phyloP scores from a whole-genome alignment of 2,888 invertebrate species.

The Synanthedon andrenaeformis region DNA sequence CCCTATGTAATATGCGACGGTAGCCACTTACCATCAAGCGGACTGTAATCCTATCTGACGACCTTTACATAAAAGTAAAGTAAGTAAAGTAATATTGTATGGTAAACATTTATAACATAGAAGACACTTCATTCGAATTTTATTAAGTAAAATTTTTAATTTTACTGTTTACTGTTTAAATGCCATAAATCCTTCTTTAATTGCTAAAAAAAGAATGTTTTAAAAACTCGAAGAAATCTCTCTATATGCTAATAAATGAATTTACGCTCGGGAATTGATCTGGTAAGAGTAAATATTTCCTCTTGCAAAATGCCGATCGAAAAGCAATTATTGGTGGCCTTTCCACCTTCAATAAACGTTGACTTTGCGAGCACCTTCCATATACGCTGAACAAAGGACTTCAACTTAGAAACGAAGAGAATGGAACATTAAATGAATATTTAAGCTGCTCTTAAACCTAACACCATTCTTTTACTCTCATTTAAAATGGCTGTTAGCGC shows the following conservation, averaged over 20 bases:
- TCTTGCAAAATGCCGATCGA: conserved; percentile 30
- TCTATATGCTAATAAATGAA: conserved; percentile 59
- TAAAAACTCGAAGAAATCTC: conserved; percentile 22
- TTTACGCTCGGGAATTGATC: conserved; percentile 43
- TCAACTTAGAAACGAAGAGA: neutral
- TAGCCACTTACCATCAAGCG: too few species aligned
- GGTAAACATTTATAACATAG: too few species aligned
- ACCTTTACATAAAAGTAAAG: too few species aligned
- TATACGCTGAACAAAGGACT: neutral
- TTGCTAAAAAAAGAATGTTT: neutral
- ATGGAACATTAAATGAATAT: neutral
- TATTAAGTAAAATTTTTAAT: too few species aligned
- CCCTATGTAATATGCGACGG: too few species aligned
- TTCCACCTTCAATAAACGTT: conserved; percentile 2
- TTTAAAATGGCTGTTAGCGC: too few species aligned
- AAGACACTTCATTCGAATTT: too few species aligned
- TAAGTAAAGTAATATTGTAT: too few species aligned
- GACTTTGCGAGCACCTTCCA: conserved; percentile 1
- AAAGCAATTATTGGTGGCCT: conserved; percentile 43
- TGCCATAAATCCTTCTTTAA: neutral
- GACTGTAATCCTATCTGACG: too few species aligned
- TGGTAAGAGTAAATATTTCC: conserved; percentile 27
- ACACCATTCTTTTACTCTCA: neutral
- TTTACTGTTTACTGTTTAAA: too few species aligned
- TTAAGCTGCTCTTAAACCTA: neutral